These are phyloP conservation scores for Heterocephalus glaber DNA, from an alignment of 2,113 vertebrate species.

Conservation along the genomic window DNA sequence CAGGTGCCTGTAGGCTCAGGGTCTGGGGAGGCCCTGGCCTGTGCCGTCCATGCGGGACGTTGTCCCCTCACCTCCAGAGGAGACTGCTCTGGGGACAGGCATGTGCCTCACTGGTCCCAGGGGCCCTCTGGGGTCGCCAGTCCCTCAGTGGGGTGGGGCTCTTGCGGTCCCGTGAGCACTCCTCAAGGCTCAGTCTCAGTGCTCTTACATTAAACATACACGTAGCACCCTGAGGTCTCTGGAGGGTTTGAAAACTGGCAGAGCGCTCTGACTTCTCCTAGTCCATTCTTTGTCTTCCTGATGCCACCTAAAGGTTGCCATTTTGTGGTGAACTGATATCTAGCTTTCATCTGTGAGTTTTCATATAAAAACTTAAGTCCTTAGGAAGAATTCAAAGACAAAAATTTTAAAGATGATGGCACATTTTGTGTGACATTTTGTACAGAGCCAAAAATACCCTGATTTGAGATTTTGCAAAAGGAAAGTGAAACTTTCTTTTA, in stretches of 20 bases:
- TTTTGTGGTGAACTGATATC: conserved; percentile 42
- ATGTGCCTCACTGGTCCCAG: background rate
- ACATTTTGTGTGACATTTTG: conserved; percentile 54
- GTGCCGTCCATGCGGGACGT: background rate
- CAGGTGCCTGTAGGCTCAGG: background rate
- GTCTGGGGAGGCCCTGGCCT: background rate
- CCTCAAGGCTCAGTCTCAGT: background rate
- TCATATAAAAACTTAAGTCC: conserved; percentile 24
- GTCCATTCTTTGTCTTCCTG: conserved; percentile 14
- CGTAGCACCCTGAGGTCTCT: background rate
- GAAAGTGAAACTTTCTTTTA: conserved; percentile 39
- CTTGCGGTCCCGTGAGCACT: background rate
- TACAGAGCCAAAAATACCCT: conserved; percentile 54
- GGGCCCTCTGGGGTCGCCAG: background rate
- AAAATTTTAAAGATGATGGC: conserved; percentile 22
- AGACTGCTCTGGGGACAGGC: background rate
- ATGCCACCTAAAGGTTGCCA: background rate
- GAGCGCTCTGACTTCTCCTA: background rate
- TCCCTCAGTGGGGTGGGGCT: background rate
- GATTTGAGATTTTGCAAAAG: conserved; percentile 47
- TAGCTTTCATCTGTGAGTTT: conserved; percentile 23
- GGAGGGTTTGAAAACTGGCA: background rate
- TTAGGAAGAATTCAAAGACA: conserved; percentile 30
- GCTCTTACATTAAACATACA: background rate
- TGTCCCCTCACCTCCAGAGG: background rate